Evolutionary conservation across 2,113 vertebrate genomes (phyloP), one percentile per base, ranked within the genome.

Genomic region (Arothron firmamentum): DNA sequence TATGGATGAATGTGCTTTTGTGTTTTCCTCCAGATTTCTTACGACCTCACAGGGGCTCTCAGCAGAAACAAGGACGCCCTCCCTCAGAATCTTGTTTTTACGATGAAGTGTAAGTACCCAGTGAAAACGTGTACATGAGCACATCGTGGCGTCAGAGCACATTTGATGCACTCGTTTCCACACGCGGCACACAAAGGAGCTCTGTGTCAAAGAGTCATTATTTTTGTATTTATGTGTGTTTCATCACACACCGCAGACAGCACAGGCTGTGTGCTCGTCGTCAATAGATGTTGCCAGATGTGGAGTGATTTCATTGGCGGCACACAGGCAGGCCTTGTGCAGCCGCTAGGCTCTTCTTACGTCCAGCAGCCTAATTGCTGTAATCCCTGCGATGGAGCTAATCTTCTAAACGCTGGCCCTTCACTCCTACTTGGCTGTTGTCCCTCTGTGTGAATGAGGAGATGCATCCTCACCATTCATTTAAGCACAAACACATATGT

Each of bases 61-160:
- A 91, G 91, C 72, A 95, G 91, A 90, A 98, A 98, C 87, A 97
- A 92, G 87, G 96, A 97, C 85, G 88, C 89, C 51, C 90, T 98
- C 74, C 94, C 96, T 52, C 96, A 97, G 89, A 98, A 93, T 88
- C 92, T 98, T 72, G 7, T 95, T 50, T 92, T 94, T 86, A 90
- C 94, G 47, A 94, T 98, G 92, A 98, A 98, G 92, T 94, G 96
- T 98, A 93, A 93, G 94, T 82, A 72, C 65, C 78, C 65, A 62
- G 50, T 74, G 55, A 71, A 69, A 62, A 64, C 59, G 72, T n/a
- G 19, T 61, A 50, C 70, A 47, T 58, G 57, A 79, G 64, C 74
- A 75, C 73, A 78, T 72, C 80, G 78, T 83, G 67, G 70, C 64
- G 48, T 82, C 78, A 78, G 72, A 63, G 78, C 66, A 34, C 52